Conservation (phyloP, 2,113 vertebrate genomes). For the Macaca fascicularis region DNA sequence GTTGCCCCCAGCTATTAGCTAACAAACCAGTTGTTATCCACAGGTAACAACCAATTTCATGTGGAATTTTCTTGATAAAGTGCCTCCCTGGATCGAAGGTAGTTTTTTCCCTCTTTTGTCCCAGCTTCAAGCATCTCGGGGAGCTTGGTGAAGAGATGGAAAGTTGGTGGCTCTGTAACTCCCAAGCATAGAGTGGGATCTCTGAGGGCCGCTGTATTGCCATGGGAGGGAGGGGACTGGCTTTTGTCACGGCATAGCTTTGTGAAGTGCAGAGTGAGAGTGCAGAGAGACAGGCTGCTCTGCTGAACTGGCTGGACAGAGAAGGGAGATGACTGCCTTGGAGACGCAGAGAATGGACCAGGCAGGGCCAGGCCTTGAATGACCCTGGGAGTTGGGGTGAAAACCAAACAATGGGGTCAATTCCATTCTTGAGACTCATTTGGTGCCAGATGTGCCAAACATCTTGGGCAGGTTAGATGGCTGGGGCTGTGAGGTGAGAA, state of each 20-base stretch:
- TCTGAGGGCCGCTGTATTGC: not conserved
- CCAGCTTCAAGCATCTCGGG: constrained; percentile 39
- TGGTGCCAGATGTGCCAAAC: not conserved
- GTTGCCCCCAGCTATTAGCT: constrained; percentile 87
- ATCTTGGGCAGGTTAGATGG: not conserved
- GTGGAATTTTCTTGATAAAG: constrained; percentile 84
- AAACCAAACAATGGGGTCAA: not conserved
- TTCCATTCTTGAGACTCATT: not conserved
- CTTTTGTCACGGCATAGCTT: not conserved
- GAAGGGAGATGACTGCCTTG: accelerated
- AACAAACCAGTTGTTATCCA: constrained; percentile 89
- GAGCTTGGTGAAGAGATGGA: not conserved
- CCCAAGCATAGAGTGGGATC: not conserved
- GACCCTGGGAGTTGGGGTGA: not conserved
- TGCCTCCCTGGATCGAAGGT: constrained; percentile 78
- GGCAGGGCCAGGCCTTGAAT: not conserved
- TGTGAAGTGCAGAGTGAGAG: not conserved
- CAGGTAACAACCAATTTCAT: constrained; percentile 88
- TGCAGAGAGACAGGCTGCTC: accelerated
- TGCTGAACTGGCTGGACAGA: not conserved
- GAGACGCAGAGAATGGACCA: not conserved
- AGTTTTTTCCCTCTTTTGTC: not conserved
- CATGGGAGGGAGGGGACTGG: not conserved
- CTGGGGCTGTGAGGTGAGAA: not conserved
- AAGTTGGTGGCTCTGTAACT: not conserved